Conservation (phyloP, 2,888 invertebrate species). For the Phoenoteleia sp. region DNA sequence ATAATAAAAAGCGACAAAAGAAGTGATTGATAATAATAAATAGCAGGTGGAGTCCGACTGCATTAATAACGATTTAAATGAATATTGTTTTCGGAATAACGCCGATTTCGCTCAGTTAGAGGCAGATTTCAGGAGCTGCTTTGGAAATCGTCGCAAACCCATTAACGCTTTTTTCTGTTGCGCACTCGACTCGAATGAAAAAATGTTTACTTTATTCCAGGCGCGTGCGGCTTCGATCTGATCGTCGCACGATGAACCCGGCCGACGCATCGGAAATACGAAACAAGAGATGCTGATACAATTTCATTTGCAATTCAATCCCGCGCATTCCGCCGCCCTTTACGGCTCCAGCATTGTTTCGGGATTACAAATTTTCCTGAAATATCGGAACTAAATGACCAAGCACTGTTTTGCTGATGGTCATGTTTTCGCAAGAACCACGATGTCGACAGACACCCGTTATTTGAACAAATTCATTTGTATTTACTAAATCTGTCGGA, state of each 20-base stretch:
- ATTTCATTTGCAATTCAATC: constrained; percentile 12
- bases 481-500: not conserved
- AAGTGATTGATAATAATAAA: constrained; percentile 60
- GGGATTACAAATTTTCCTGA: not conserved
- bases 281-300: constrained; percentile 11
- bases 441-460: not conserved
- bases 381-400: not conserved
- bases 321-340: not conserved
- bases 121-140: no score
- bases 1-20: not conserved
- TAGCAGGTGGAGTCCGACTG: constrained; percentile 35
- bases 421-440: not conserved
- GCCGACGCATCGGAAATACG: constrained; percentile 11
- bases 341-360: constrained; percentile 5
- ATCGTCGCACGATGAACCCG: constrained; percentile 39
- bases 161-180: not conserved
- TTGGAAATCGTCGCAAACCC: no score
- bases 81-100: constrained; percentile 28
- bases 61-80: constrained; percentile 43
- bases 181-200: not conserved
- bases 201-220: constrained; percentile 21
- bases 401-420: not conserved
- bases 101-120: no score
- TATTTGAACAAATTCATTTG: not conserved
- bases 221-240: constrained; percentile 26